Percentiles rank a stretch among this genome's conserved stretches.
Conservation (phyloP, 2,888 invertebrate species). For the Julus scanicus region DNA sequence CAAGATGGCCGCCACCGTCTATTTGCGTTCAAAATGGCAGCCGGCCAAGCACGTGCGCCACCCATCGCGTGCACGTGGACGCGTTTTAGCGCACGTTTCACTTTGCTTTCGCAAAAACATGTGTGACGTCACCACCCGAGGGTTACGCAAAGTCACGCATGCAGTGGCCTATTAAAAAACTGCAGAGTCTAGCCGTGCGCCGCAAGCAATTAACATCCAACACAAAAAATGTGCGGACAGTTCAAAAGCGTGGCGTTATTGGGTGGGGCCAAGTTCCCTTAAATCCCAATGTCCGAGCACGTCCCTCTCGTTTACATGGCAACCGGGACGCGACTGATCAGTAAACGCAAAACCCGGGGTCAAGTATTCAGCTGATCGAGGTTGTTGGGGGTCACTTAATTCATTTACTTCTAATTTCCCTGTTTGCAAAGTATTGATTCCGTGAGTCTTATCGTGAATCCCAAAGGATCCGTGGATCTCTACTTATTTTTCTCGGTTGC, state of each 20-base stretch:
- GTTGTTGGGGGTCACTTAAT: background rate
- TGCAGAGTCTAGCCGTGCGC: background rate
- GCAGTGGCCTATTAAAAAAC: background rate
- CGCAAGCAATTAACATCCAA: background rate
- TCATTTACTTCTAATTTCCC: background rate
- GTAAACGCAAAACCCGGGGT: background rate
- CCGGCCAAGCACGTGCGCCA: conserved; percentile 15
- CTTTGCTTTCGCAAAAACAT: background rate
- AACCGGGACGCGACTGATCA: background rate
- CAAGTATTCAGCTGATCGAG: background rate
- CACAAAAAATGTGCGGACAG: background rate
- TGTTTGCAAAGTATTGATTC: background rate
- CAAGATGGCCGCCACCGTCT: conserved; percentile 15
- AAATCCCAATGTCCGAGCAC: background rate
- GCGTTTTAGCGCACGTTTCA: conserved; percentile 11
- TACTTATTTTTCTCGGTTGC: background rate
- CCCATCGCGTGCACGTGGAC: conserved; percentile 28
- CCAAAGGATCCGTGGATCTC: background rate
- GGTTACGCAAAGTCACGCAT: background rate
- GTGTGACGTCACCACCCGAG: background rate
- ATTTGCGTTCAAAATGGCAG: background rate
- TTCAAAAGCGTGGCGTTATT: background rate
- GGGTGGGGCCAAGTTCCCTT: background rate
- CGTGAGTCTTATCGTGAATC: background rate
- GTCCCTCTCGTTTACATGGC: background rate